phyloP scores from a whole-genome alignment of 2,888 invertebrate genomes.

The Nineta flava region DNA sequence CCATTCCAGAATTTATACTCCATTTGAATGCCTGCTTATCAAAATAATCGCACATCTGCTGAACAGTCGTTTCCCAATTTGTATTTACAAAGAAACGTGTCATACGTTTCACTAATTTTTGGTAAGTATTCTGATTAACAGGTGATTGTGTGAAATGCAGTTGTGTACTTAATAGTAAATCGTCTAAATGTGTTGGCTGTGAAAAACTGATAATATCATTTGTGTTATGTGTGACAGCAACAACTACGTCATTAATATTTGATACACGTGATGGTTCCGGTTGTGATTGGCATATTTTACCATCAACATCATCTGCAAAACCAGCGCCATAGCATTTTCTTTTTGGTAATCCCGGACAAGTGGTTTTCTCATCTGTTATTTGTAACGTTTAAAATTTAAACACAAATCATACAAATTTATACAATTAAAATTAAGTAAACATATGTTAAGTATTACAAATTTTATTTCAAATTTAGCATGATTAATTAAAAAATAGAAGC shows the following conservation, averaged over 20 bases:
- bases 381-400: no score
- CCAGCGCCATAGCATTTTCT: conserved; percentile 12
- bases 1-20: conserved; percentile 43
- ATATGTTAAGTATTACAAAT: no score
- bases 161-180: conserved; percentile 60
- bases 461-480: no score
- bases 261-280: conserved; percentile 17
- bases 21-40: conserved; percentile 48
- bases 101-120: conserved; percentile 75
- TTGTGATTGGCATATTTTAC: conserved; percentile 13
- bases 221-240: not conserved
- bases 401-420: no score
- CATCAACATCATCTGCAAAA: conserved; percentile 17
- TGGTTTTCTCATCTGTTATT: no score
- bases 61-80: conserved; percentile 46
- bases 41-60: conserved; percentile 43
- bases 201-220: conserved; percentile 55
- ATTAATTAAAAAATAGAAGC: no score
- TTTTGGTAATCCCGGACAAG: not conserved
- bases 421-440: no score
- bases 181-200: conserved; percentile 70
- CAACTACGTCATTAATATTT: conserved; percentile 8
- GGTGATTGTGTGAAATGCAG: conserved; percentile 37
- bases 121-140: conserved; percentile 44
- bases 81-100: conserved; percentile 80